A percentile compares a stretch with the other conserved stretches of the same genome.
Conservation (phyloP, 2,888 invertebrate genomes). For the Pyrochroa serraticornis region DNA sequence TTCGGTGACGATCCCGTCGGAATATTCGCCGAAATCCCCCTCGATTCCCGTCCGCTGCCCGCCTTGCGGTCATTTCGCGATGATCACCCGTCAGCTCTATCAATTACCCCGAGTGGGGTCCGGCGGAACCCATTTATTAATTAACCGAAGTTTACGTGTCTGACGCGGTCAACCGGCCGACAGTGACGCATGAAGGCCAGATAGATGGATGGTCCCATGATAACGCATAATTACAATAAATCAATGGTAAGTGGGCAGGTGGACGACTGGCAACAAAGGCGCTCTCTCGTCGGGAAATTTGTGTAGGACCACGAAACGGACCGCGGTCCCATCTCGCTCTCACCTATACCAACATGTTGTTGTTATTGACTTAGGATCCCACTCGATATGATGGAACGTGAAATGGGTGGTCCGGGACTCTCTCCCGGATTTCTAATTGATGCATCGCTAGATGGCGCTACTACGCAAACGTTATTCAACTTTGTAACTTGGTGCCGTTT, state of each 20-base stretch:
- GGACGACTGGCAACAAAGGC: conserved; percentile 34
- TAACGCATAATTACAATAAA: conserved; percentile 46
- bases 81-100: background rate
- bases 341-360: conserved; percentile 24
- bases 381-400: conserved; percentile 25
- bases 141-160: conserved; percentile 25
- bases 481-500: conserved; percentile 34
- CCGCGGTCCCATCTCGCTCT: too few species aligned
- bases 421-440: too few species aligned
- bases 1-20: too few species aligned
- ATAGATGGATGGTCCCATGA: conserved; percentile 46
- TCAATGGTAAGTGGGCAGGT: conserved; percentile 45
- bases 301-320: conserved; percentile 23
- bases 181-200: conserved; percentile 33
- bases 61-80: too few species aligned
- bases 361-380: conserved; percentile 31
- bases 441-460: background rate
- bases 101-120: conserved; percentile 1
- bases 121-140: conserved; percentile 25
- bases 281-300: conserved; percentile 19
- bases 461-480: conserved; percentile 17
- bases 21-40: too few species aligned
- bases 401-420: conserved; percentile 29
- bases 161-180: conserved; percentile 30
- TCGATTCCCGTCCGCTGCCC: too few species aligned